Conservation (phyloP, 2,888 invertebrate species). For the Heliothis peltigera region DNA sequence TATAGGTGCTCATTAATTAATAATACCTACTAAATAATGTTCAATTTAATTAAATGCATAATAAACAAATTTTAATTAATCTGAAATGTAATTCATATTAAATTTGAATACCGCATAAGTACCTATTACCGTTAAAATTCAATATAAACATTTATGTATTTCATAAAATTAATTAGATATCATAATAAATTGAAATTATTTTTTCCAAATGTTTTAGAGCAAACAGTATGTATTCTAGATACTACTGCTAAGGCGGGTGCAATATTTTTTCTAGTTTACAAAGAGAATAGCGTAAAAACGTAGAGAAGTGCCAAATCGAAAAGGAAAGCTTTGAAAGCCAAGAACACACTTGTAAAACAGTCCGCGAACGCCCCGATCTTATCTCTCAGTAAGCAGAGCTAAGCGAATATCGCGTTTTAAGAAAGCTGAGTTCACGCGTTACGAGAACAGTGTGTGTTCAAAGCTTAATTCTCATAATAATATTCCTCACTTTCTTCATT, state of each 20-base stretch:
- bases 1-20: too few relatives aligned
- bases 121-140: too few relatives aligned
- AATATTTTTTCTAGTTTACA: constrained; percentile 1
- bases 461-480: constrained; percentile 28
- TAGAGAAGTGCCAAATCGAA: constrained; percentile 4
- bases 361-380: constrained; percentile 11
- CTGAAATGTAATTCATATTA: too few relatives aligned
- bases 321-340: constrained; percentile 16
- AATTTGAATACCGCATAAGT: too few relatives aligned
- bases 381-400: constrained; percentile 13
- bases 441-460: constrained; percentile 15
- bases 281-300: constrained; percentile 10
- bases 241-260: background rate
- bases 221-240: constrained; percentile 17
- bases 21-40: too few relatives aligned
- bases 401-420: constrained; percentile 23
- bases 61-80: too few relatives aligned
- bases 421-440: background rate
- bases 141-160: too few relatives aligned
- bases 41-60: too few relatives aligned
- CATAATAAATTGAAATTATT: background rate
- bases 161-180: too few relatives aligned
- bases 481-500: constrained; percentile 45
- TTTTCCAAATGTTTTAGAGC: background rate
- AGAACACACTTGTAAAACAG: constrained; percentile 32